These are phyloP conservation scores for Leptobrachium leishanense DNA, from an alignment of 2,113 vertebrate species.

Conservation along the genomic window DNA sequence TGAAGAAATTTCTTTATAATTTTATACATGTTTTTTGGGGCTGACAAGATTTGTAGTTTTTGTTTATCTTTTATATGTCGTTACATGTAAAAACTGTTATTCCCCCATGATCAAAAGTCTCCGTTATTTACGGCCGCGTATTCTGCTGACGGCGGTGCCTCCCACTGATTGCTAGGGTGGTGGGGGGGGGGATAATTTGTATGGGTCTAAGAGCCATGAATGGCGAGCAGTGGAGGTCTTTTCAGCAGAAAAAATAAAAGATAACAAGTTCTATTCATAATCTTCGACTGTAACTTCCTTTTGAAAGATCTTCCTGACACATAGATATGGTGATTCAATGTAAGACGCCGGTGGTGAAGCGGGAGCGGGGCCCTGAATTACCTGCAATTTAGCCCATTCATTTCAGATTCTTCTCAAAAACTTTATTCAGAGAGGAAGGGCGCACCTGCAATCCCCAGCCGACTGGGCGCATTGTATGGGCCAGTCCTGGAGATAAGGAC, in stretches of 20 bases:
- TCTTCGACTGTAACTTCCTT: not conserved
- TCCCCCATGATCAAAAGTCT: not conserved
- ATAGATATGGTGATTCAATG: constrained; percentile 5
- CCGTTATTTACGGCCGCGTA: not conserved
- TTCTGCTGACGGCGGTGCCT: not conserved
- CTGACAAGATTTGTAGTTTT: too few relatives aligned
- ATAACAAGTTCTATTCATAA: constrained; percentile 31
- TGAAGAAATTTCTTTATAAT: too few relatives aligned
- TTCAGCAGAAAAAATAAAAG: constrained; percentile 13
- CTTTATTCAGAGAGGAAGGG: not conserved
- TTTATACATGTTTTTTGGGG: too few relatives aligned
- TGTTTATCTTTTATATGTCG: too few relatives aligned
- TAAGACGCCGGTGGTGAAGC: not conserved
- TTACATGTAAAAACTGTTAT: not conserved
- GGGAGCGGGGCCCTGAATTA: constrained; percentile 7
- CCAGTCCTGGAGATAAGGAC: too few relatives aligned
- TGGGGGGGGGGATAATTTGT: constrained; percentile 20
- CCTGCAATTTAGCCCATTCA: constrained; percentile 29
- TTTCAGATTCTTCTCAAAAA: not conserved
- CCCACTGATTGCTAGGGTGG: not conserved
- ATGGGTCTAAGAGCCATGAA: constrained; percentile 1
- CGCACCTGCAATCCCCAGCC: constrained; percentile 21
- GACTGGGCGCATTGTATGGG: not conserved
- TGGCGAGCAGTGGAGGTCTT: constrained; percentile 9
- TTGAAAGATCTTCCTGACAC: not conserved